Percentiles rank a stretch among this genome's conserved stretches.
These are phyloP conservation scores for Eupristina koningsbergeri DNA, from an alignment of 1,140 invertebrate species.

Conservation along the genomic window DNA sequence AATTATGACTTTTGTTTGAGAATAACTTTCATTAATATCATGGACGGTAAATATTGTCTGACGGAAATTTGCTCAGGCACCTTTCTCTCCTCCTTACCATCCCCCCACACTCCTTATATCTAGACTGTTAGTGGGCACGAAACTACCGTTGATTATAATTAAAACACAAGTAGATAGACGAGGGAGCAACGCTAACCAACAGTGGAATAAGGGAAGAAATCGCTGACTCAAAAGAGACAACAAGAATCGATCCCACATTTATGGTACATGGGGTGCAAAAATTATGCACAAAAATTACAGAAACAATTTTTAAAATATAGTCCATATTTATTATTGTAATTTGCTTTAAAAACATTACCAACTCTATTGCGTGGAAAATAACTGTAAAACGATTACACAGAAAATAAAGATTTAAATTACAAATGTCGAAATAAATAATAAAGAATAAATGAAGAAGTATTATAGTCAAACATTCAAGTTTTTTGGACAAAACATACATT, in stretches of 20 bases:
- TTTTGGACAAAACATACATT: background rate
- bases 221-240: background rate
- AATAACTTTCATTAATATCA: background rate
- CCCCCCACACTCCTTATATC: too few species aligned
- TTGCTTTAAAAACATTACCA: too few species aligned
- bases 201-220: background rate
- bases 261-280: too few species aligned
- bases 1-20: background rate
- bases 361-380: too few species aligned
- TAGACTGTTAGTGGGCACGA: background rate
- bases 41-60: background rate
- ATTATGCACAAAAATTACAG: too few species aligned
- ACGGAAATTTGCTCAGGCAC: background rate
- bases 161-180: background rate
- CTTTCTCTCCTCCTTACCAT: background rate
- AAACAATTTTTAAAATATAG: too few species aligned
- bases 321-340: too few species aligned
- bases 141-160: background rate
- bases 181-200: background rate
- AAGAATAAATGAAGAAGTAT: background rate
- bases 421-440: background rate
- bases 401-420: too few species aligned
- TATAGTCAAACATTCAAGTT: background rate
- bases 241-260: background rate
- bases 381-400: too few species aligned